Percentiles rank a stretch among this genome's conserved stretches.
These are phyloP conservation scores for Amblyjoppa fuscipennis DNA, from an alignment of 2,888 invertebrate species.

Conservation along the genomic window DNA sequence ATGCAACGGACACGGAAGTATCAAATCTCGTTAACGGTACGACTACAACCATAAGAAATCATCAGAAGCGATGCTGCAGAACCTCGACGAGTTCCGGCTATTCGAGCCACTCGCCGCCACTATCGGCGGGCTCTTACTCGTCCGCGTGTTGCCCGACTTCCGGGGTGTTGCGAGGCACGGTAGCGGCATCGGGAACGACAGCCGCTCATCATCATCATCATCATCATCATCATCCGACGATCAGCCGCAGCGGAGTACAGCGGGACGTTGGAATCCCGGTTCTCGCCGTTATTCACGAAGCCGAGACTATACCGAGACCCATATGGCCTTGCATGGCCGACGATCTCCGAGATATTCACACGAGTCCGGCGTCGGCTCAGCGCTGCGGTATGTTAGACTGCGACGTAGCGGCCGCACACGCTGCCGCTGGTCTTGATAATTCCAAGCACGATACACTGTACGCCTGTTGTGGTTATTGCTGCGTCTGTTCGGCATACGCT, in stretches of 20 bases:
- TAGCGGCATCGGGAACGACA: conserved; percentile 18
- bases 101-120: conserved; percentile 79
- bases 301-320: conserved; percentile 79
- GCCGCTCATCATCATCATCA: conserved; percentile 19
- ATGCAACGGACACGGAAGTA: conserved; percentile 77
- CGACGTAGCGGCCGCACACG: conserved; percentile 51
- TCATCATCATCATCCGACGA: neutral
- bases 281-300: conserved; percentile 79
- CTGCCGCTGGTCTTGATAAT: conserved; percentile 17
- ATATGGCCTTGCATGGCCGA: conserved; percentile 77
- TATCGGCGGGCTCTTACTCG: conserved; percentile 76
- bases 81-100: conserved; percentile 81
- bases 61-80: conserved; percentile 77
- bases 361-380: conserved; percentile 27
- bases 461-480: conserved; percentile 75
- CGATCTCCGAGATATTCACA: conserved; percentile 59
- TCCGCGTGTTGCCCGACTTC: conserved; percentile 72
- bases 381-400: conserved; percentile 65
- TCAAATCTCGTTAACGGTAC: conserved; percentile 74
- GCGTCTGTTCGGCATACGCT: conserved; percentile 70
- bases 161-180: conserved; percentile 45
- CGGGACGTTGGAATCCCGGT: conserved; percentile 62
- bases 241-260: conserved; percentile 44
- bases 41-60: conserved; percentile 66
- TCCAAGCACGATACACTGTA: conserved; percentile 55